phyloP scores from a whole-genome alignment of 2,888 invertebrate genomes.

The Plebejus argus region DNA sequence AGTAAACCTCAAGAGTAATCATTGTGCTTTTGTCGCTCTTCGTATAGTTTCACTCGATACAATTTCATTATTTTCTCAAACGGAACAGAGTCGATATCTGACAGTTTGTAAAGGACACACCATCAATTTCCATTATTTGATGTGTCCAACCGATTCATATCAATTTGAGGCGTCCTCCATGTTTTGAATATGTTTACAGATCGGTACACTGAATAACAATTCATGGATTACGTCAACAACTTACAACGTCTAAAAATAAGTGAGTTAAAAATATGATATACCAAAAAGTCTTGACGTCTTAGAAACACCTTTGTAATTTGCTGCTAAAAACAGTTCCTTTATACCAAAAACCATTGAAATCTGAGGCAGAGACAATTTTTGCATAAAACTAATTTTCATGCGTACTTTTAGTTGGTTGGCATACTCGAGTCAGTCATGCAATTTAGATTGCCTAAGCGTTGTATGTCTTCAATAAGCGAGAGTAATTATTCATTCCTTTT shows the following conservation, averaged over 20 bases:
- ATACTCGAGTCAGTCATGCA: too few relatives aligned
- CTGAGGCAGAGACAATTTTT: too few relatives aligned
- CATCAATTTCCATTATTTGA: conserved; percentile 11
- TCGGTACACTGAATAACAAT: neutral
- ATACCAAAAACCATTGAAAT: too few relatives aligned
- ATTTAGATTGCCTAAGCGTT: too few relatives aligned
- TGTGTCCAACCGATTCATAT: conserved; percentile 16
- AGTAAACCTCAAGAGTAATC: too few relatives aligned
- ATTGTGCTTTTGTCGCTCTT: neutral
- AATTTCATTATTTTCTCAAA: neutral
- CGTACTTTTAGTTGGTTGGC: too few relatives aligned
- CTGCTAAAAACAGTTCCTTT: too few relatives aligned
- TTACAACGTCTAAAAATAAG: neutral
- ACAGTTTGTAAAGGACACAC: neutral
- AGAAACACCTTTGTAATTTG: too few relatives aligned
- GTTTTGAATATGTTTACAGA: conserved; percentile 13
- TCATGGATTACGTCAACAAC: neutral
- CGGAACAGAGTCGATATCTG: neutral
- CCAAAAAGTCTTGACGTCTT: too few relatives aligned
- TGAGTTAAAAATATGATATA: neutral
- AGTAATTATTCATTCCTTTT: too few relatives aligned
- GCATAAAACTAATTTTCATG: too few relatives aligned
- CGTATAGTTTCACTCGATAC: neutral
- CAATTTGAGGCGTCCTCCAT: neutral
- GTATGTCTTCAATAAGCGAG: too few relatives aligned